These are phyloP conservation scores for Thermophis baileyi DNA, from an alignment of 2,113 vertebrate genomes.

Conservation along the genomic window DNA sequence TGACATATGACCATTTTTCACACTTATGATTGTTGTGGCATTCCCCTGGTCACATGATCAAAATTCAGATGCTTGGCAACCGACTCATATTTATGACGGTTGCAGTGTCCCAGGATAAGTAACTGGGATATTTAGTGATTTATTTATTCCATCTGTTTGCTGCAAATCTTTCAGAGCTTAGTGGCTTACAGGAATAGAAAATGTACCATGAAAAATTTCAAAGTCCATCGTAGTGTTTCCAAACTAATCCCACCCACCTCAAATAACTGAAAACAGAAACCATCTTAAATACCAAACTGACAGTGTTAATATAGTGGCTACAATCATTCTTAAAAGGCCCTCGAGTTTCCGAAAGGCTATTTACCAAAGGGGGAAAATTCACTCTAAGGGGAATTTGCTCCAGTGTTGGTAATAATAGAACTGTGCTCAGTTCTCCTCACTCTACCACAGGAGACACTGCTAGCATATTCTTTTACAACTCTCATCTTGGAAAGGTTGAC, in stretches of 20 bases:
- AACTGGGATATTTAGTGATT: background rate
- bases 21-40: too few relatives aligned
- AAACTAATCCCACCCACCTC: background rate
- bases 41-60: too few relatives aligned
- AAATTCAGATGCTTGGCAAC: too few relatives aligned
- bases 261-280: background rate
- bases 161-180: background rate
- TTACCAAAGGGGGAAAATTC: background rate
- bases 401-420: background rate
- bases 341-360: background rate
- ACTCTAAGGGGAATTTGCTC: background rate
- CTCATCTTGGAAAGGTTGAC: background rate
- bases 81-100: too few relatives aligned
- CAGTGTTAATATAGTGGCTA: background rate
- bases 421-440: background rate
- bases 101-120: background rate
- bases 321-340: background rate
- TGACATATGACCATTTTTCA: too few relatives aligned
- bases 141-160: background rate
- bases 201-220: background rate
- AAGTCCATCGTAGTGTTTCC: background rate
- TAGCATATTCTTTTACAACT: background rate
- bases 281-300: background rate
- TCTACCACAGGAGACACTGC: background rate
- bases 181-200: background rate